Evolutionary conservation across 2,888 invertebrate species (phyloP).

Genomic region (Plutella xylostella): DNA sequence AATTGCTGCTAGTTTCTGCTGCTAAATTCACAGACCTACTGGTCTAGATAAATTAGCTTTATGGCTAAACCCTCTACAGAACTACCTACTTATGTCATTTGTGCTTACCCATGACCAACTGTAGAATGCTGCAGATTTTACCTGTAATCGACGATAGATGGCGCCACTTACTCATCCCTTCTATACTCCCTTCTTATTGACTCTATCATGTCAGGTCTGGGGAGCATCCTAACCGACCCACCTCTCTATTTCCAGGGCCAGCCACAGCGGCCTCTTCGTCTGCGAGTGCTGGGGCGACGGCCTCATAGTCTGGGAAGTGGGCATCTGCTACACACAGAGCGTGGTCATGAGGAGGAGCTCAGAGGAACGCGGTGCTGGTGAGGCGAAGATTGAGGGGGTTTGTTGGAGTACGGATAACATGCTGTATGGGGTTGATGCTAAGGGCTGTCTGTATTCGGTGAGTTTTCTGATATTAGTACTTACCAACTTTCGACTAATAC

Average conservation of each 20-base stretch:
- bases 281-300: conserved; percentile 56
- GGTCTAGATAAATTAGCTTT: no score
- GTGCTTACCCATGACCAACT: no score
- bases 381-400: conserved; percentile 33
- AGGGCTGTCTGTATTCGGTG: conserved; percentile 41
- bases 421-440: conserved; percentile 44
- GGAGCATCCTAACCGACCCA: no score
- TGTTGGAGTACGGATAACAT: conserved; percentile 53
- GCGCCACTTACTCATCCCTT: no score
- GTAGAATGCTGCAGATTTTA: no score
- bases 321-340: conserved; percentile 47
- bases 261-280: conserved; percentile 44
- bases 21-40: no score
- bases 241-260: conserved; percentile 31
- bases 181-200: no score
- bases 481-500: not conserved
- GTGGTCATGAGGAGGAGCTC: conserved; percentile 42
- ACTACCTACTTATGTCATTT: no score
- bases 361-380: conserved; percentile 37
- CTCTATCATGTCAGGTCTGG: not conserved
- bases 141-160: no score
- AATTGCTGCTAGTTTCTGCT: no score
- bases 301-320: conserved; percentile 57
- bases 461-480: conserved; percentile 19
- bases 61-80: no score